Evolutionary conservation across 2,113 vertebrate species (phyloP), one percentile per base, ranked within the genome.

Genomic region (Dicaeum eximium): DNA sequence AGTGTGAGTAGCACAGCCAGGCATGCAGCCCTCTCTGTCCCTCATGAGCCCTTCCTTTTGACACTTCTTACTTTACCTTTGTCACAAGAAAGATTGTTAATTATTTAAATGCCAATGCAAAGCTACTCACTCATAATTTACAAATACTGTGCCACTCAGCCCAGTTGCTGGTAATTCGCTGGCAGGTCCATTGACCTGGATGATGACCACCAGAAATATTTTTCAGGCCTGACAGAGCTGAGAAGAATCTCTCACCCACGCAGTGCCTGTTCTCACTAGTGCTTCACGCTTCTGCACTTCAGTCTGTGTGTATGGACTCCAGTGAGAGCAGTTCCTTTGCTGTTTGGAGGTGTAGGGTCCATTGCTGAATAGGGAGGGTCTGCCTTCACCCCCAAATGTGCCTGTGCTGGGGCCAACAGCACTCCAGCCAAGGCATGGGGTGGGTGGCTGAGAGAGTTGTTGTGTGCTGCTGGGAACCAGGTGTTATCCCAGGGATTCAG

Each of bases 311-410:
- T 20, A 10, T 24, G 25, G 15, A 27, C 45, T 57, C 13, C 45
- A 16, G 3, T 14, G 30, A 31, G 35, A 78, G 50, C n/a, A 45
- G 16, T 19, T 27, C 15, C 33, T 71, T 58, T 0, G 0, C 35
- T 71, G 18, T 33, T 60, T 42, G 44, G 62, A 77, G 28, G 13
- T 37, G 7, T 8, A 65, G n/a, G 23, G 23, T 9, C 10, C 33
- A 17, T 4, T 62, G 23, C 14, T 61, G 60, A 44, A 16, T 4
- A 13, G 11, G 24, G 13, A 15, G 21, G 10, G 15, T 78, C 35
- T 84, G 42, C 10, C 10, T 70, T 62, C 30, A 24, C 3, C 4
- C 25, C 16, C 13, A 2, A 42, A 38, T 0, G 0, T 3, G 15
- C 12, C 50, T 77, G 37, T 65, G 37, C n/a, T 37, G 54, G 37